phyloP scores from a whole-genome alignment of 2,113 vertebrate species.

The Cnemophilus loriae region DNA sequence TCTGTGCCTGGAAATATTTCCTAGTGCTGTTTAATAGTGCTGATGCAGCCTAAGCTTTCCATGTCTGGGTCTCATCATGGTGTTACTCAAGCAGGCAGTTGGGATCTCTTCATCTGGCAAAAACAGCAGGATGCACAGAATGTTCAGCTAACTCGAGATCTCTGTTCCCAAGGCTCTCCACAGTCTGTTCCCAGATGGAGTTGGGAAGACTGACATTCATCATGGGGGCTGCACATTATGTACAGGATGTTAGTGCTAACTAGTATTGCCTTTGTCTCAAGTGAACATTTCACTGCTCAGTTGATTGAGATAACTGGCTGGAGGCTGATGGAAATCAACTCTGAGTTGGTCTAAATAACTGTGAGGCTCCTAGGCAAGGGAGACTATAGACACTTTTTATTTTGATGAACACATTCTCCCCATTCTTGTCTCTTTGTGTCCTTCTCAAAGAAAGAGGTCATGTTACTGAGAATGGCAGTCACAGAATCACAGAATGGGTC shows the following conservation, averaged over 20 bases:
- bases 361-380: not conserved
- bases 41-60: not conserved
- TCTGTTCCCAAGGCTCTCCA: not conserved
- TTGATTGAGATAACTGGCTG: not conserved
- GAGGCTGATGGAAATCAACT: not conserved
- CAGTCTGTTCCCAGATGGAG: not conserved
- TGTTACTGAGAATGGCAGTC: not conserved
- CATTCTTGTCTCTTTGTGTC: not conserved
- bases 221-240: not conserved
- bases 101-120: not conserved
- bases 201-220: not conserved
- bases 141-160: not conserved
- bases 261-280: not conserved
- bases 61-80: not conserved
- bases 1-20: not conserved
- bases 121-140: not conserved
- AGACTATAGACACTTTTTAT: not conserved
- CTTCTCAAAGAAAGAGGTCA: not conserved
- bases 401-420: not conserved
- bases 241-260: not conserved
- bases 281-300: not conserved
- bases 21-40: not conserved
- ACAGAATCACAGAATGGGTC: not conserved
- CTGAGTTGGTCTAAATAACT: not conserved
- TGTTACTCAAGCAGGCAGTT: not conserved